A percentile compares a stretch with the other conserved stretches of the same genome.
Evolutionary conservation across 2,113 vertebrate species (phyloP).

Genomic region (human): DNA sequence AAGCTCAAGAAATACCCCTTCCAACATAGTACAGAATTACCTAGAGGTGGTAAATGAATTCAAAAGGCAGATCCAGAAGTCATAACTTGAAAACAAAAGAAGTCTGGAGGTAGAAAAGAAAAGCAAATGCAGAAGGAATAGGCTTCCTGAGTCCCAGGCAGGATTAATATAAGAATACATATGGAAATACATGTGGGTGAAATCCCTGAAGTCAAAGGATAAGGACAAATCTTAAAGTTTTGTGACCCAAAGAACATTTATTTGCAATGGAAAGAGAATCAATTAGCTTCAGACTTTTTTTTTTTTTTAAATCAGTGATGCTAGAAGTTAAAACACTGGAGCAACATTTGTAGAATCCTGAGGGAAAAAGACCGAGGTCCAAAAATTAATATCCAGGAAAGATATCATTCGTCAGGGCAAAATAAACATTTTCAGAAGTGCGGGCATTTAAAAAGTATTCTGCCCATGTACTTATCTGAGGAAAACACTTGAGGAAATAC

Average conservation of each 20-base stretch:
- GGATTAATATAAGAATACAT: neutral
- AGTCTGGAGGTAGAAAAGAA: neutral
- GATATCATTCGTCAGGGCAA: conserved; percentile 36
- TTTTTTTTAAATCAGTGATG: neutral
- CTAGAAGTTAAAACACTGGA: neutral
- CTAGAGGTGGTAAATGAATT: neutral
- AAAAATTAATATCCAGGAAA: conserved; percentile 56
- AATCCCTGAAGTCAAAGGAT: neutral
- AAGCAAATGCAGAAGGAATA: neutral
- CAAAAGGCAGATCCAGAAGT: neutral
- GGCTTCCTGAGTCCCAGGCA: neutral
- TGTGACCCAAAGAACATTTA: neutral
- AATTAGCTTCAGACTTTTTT: neutral
- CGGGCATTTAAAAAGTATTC: conserved; percentile 46
- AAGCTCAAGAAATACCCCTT: conserved; percentile 10
- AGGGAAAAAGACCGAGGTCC: neutral
- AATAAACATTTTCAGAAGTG: conserved; percentile 60
- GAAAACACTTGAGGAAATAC: conserved; percentile 66
- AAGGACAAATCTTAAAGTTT: conserved; percentile 13
- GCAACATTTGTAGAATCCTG: conserved; percentile 39
- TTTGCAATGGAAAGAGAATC: conserved; percentile 43
- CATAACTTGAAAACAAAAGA: neutral
- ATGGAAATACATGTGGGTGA: neutral
- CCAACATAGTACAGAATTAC: neutral
- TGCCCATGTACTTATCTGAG: conserved; percentile 60